Evolutionary conservation across 2,113 vertebrate species (phyloP).

Genomic region (Hipposideros armiger): DNA sequence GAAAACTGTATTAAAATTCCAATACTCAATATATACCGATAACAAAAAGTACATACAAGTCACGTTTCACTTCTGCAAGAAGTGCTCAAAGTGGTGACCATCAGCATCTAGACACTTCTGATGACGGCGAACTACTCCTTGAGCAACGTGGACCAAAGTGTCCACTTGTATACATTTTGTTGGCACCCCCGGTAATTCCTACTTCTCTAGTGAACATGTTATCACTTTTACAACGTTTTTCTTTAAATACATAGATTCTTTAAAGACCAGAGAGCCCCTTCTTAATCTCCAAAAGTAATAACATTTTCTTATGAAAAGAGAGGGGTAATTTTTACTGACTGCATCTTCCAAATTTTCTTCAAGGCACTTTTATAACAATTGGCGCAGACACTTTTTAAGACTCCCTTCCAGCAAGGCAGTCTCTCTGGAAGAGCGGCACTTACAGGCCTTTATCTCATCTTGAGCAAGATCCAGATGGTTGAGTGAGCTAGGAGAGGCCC

Average conservation of each 20-base stretch:
- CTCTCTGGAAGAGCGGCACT: background rate
- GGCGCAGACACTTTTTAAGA: background rate
- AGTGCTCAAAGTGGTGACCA: too few species aligned
- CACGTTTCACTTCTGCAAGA: too few species aligned
- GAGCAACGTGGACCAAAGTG: too few species aligned
- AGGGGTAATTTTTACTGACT: background rate
- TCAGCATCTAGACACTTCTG: too few species aligned
- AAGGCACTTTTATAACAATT: background rate
- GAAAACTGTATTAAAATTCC: too few species aligned
- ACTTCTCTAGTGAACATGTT: background rate
- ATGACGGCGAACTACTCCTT: too few species aligned
- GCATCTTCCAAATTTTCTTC: background rate
- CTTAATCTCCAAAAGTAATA: background rate
- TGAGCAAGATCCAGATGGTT: background rate
- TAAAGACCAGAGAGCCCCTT: background rate
- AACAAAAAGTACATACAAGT: too few species aligned
- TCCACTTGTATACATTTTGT: too few species aligned
- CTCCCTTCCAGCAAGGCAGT: background rate
- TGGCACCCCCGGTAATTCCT: too few species aligned
- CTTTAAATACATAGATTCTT: background rate
- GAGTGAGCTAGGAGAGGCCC: background rate
- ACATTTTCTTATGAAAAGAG: background rate
- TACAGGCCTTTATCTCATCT: background rate
- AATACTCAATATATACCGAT: too few species aligned
- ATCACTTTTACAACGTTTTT: background rate